These are phyloP conservation scores for Brachymystax lenok DNA, from an alignment of 2,797 vertebrate genomes.

Conservation along the genomic window DNA sequence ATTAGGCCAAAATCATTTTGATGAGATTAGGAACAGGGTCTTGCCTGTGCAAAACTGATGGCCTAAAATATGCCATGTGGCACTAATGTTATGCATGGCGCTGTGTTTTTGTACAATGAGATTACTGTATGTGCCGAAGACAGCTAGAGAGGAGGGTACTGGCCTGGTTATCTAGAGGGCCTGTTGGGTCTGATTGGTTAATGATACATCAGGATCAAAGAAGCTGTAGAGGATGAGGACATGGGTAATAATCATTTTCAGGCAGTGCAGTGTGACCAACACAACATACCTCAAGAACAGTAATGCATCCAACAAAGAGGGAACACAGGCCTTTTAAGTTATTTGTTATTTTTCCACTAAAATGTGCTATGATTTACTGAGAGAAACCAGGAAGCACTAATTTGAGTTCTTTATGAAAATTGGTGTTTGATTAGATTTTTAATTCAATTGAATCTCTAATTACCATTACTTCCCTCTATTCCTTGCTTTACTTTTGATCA, in stretches of 20 bases:
- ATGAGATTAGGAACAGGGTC: conserved; percentile 52
- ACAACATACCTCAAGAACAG: conserved; percentile 16
- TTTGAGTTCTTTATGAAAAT: background rate
- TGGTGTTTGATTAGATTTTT: background rate
- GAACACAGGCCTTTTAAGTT: conserved; percentile 4
- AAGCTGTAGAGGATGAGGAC: conserved; percentile 47
- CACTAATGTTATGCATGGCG: conserved; percentile 42
- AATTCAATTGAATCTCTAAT: background rate
- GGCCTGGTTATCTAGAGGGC: conserved; percentile 54
- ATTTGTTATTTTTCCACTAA: background rate
- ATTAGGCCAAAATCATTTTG: conserved; percentile 15
- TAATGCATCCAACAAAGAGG: conserved; percentile 26
- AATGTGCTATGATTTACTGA: background rate
- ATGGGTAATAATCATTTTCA: conserved; percentile 37
- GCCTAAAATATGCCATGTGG: conserved; percentile 12
- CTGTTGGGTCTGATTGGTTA: conserved; percentile 44
- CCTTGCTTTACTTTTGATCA: too few species aligned
- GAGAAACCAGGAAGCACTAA: background rate
- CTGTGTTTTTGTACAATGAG: conserved; percentile 59
- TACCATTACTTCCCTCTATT: background rate
- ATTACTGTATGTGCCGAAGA: conserved; percentile 58
- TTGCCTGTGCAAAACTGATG: conserved; percentile 31
- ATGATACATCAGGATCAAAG: conserved; percentile 64
- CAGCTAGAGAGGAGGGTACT: conserved; percentile 35
- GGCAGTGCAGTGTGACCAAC: conserved; percentile 16